A percentile compares a stretch with the other conserved stretches of the same genome.
These are phyloP conservation scores for Nycticorax nycticorax DNA, from an alignment of 2,113 vertebrate species.

Conservation along the genomic window DNA sequence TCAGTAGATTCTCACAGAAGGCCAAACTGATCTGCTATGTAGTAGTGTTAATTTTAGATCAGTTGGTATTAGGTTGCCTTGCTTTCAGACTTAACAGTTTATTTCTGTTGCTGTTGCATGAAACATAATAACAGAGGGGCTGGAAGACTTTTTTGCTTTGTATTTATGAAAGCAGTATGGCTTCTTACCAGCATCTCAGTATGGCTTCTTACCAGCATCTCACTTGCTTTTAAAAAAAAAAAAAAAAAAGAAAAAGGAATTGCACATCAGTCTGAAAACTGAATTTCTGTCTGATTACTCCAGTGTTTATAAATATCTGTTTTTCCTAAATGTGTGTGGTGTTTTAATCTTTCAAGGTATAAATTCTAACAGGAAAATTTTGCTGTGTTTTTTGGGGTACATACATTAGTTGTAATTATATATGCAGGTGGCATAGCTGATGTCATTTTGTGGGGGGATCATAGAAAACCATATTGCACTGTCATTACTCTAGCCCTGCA, in stretches of 20 bases:
- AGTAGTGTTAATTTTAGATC: background rate
- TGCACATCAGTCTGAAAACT: background rate
- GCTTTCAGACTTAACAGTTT: background rate
- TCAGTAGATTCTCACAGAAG: background rate
- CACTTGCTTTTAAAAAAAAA: background rate
- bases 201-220: background rate
- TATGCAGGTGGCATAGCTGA: background rate
- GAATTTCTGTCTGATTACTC: background rate
- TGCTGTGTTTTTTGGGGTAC: rapidly evolving
- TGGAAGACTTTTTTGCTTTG: background rate
- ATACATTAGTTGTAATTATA: background rate
- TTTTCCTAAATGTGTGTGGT: background rate
- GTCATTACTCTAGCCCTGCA: background rate
- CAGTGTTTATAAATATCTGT: background rate
- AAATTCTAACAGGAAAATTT: background rate
- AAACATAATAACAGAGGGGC: background rate
- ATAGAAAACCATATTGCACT: background rate
- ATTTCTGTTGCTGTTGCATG: background rate
- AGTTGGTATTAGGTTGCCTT: background rate
- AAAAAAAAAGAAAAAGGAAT: background rate
- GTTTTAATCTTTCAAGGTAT: background rate
- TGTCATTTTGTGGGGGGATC: background rate
- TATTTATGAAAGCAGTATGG: background rate
- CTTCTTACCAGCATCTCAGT: background rate
- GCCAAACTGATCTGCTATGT: background rate